Conservation (phyloP, 2,113 vertebrate species). For the Uria lomvia region DNA sequence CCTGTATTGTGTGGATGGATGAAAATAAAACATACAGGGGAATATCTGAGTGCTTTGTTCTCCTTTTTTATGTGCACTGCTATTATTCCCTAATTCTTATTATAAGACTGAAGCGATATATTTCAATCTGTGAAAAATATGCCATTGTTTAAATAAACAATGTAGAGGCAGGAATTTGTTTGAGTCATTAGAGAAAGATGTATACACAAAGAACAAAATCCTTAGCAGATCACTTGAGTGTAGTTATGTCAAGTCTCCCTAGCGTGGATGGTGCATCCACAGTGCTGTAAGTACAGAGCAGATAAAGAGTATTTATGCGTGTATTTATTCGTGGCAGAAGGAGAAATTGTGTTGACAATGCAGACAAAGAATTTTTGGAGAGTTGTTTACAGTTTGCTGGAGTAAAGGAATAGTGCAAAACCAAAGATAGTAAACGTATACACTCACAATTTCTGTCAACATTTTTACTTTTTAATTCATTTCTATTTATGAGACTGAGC, state of each 20-base stretch:
- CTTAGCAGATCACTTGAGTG: neutral
- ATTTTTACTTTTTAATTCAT: neutral
- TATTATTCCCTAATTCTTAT: conserved; percentile 12
- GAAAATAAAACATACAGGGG: neutral
- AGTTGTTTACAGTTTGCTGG: neutral
- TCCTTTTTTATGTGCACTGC: neutral
- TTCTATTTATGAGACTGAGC: neutral
- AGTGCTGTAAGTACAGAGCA: neutral
- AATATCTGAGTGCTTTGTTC: neutral
- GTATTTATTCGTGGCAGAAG: neutral
- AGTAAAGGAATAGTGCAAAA: neutral
- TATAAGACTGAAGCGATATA: neutral
- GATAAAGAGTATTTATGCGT: neutral
- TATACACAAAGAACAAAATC: neutral
- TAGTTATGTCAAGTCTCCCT: neutral
- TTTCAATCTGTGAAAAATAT: neutral
- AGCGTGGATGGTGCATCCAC: neutral
- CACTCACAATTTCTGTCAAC: neutral
- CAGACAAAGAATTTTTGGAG: neutral
- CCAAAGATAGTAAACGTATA: neutral
- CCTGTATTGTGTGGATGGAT: neutral
- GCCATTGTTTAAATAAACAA: conserved; percentile 4
- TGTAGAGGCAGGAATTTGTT: neutral
- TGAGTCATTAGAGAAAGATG: neutral
- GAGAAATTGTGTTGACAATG: neutral